These are phyloP conservation scores for Caenorhabditis uteleia DNA, from an alignment of 2,888 invertebrate species.

Conservation along the genomic window DNA sequence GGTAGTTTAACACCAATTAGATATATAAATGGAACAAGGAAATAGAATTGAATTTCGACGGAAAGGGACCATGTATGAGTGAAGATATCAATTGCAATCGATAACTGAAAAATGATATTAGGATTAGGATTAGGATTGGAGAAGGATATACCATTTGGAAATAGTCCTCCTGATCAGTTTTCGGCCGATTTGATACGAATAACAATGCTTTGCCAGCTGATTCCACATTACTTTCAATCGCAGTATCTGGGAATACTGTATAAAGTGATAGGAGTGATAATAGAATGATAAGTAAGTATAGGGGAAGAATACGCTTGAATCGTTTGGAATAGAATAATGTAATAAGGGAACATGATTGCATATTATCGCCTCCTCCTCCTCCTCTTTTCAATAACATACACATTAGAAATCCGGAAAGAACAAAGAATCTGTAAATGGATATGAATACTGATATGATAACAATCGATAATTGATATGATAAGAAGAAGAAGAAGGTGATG, in stretches of 20 bases:
- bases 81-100: constrained; percentile 21
- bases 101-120: constrained; percentile 8
- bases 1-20: neutral
- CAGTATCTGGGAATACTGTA: constrained; percentile 18
- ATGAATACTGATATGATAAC: no score
- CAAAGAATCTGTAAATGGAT: constrained; percentile 30
- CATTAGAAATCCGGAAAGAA: constrained; percentile 25
- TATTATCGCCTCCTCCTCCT: no score
- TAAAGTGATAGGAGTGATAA: constrained; percentile 11
- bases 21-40: constrained; percentile 20
- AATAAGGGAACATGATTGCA: constrained; percentile 1
- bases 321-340: constrained; percentile 18
- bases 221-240: constrained; percentile 21
- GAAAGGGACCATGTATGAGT: constrained; percentile 28
- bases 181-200: constrained; percentile 17
- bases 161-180: constrained; percentile 17
- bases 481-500: no score
- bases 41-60: constrained; percentile 30
- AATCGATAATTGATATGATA: no score
- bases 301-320: constrained; percentile 26
- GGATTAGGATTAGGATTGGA: neutral
- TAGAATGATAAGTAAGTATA: constrained; percentile 17
- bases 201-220: constrained; percentile 14
- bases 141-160: constrained; percentile 13
- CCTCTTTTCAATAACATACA: constrained; percentile 20